Conservation (phyloP, 2,888 invertebrate species). For the Eupithecia pulchellata region DNA sequence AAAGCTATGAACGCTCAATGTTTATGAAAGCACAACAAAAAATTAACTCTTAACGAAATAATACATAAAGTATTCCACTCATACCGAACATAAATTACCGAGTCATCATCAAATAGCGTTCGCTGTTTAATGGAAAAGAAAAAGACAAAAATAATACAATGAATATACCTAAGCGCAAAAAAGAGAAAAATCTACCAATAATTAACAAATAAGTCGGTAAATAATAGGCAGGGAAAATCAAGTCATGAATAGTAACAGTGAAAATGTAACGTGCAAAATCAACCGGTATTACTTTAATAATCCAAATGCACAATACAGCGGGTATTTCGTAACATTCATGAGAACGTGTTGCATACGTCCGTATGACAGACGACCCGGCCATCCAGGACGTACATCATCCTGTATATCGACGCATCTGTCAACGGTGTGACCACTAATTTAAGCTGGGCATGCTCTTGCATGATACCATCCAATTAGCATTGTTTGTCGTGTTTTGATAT, state of each 20-base stretch:
- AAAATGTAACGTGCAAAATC: not conserved
- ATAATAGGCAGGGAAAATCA: not conserved
- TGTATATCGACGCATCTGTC: slow-evolving; percentile 9
- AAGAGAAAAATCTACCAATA: not conserved
- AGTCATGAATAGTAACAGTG: not conserved
- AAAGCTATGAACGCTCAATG: not conserved
- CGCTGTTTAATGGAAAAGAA: not conserved
- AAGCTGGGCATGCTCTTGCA: not conserved
- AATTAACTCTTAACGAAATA: not conserved
- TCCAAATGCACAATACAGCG: not conserved
- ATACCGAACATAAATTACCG: not conserved
- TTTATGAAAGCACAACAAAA: not conserved
- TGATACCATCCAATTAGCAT: not conserved
- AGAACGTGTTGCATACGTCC: slow-evolving; percentile 23
- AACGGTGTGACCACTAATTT: slow-evolving; percentile 23
- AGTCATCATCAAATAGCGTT: too few species aligned
- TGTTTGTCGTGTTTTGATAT: not conserved
- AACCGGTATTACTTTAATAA: not conserved
- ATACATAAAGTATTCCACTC: not conserved
- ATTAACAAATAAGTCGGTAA: not conserved
- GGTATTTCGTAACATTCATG: slow-evolving; percentile 14
- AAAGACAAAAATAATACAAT: not conserved
- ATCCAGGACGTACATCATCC: not conserved
- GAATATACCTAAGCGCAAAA: not conserved
- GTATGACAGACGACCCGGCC: not conserved